Evolutionary conservation across 2,797 vertebrate genomes (phyloP), one percentile per base, ranked within the genome.

Genomic region (Brotula barbata): DNA sequence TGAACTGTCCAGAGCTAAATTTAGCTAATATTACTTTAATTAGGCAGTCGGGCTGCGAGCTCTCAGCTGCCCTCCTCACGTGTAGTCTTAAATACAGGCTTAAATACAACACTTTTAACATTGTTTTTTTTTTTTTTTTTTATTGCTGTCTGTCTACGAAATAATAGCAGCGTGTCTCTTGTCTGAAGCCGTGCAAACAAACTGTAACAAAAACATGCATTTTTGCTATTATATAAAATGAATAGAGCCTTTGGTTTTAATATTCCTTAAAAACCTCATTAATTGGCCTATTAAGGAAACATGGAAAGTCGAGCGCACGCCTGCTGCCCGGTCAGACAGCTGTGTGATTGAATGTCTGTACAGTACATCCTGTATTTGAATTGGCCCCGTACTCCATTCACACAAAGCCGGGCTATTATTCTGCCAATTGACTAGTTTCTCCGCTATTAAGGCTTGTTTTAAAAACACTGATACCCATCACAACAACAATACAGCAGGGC

Each of bases 381-480:
- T 89, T 91, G 85, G 91, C 80, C 13, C 41, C 53, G 1, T 64
- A 50, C 69, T 81, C 76, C 71, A 80, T 88, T 84, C 77, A 75
- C 74, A 83, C 81, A 89, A 89, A 87, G 64, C 53, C 60, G 23
- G n/a, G 79, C 77, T 80, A 86, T 90, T 88, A 89, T 88, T 72
- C 80, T 46, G 67, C 80, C 5, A 68, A 74, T 71, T 54, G 63
- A 84, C 78, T 82, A 61, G 54, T 53, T 79, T 80, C 80, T 83
- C 58, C 81, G 71, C 88, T 81, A 74, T 79, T 76, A 81, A n/a
- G 75, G 75, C 76, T 87, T 87, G 78, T 89, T 91, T 85, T 84
- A 87, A 68, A n/a, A 76, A 45, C 73, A 47, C 66, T 85, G 90
- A 92, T 91, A 90, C 64, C 64, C 78, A 88, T 92, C 89, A 86